These are phyloP conservation scores for Mimumesa dahlbomi DNA, from an alignment of 2,888 invertebrate species.

Conservation along the genomic window DNA sequence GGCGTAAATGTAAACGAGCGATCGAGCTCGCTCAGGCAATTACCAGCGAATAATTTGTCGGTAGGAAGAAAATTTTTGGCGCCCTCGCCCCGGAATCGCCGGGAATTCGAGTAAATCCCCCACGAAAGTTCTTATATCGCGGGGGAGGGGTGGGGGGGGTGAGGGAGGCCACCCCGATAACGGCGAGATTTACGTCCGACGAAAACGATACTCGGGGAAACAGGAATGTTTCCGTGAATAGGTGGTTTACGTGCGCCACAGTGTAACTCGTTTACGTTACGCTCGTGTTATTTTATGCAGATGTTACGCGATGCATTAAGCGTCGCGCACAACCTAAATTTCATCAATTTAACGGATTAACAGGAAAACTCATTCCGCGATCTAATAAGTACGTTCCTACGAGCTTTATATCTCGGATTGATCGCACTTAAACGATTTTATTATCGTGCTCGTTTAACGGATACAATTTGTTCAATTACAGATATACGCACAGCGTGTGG, in stretches of 20 bases:
- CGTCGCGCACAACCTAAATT: constrained; percentile 33
- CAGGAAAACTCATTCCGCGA: neutral
- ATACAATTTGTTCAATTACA: too few relatives aligned
- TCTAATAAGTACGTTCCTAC: neutral
- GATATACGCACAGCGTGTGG: too few relatives aligned
- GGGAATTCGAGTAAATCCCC: constrained; percentile 15
- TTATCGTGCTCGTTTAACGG: too few relatives aligned
- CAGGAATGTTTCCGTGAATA: neutral
- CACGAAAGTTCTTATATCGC: constrained; percentile 9
- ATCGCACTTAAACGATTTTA: too few relatives aligned
- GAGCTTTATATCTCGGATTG: neutral
- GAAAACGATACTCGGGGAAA: neutral
- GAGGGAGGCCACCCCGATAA: neutral
- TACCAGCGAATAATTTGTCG: constrained; percentile 47
- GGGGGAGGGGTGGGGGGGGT: too few relatives aligned
- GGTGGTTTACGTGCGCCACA: neutral
- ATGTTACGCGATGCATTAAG: constrained; percentile 21
- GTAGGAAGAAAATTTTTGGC: constrained; percentile 5
- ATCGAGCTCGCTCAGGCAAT: constrained; percentile 51
- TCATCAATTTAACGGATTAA: constrained; percentile 19
- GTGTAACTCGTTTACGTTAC: constrained; percentile 10
- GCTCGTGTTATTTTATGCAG: constrained; percentile 4
- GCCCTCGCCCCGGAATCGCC: neutral
- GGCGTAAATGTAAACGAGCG: constrained; percentile 68
- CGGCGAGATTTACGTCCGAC: neutral